Base-by-base conservation (phyloP, 2,888 invertebrate species). In the Pachycephus smyrnensis region DNA sequence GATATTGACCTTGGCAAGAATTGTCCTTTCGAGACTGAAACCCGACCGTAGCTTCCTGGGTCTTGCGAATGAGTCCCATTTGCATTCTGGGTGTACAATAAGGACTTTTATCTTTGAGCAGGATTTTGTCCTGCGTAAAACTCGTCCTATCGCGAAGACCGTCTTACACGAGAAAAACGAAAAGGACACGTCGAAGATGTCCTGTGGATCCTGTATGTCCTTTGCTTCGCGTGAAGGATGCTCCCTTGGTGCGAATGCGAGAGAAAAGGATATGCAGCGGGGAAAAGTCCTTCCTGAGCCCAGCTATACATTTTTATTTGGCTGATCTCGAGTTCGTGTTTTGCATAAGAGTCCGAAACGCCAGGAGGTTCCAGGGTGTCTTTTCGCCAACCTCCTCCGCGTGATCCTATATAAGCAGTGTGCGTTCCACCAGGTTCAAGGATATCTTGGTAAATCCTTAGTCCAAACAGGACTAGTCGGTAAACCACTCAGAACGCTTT, bases 401-500 rank as follows among this genome's bases (percentile, higher is more conserved):
- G 33, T 40, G 76, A 78, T 78, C 78, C 78, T 78, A 73, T 76
- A 73, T 78, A 78, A 78, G 78, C 78, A 76, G 75, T 36, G 73
- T 68, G 75, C 75, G 12, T 76, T 77, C 73, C 71, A 68, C 76
- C 55, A 73, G 78, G 78, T 69, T 76, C 74, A 79, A 76, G 74
- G 77, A 82, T 86, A 87, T 87, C 84, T 85, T 75, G 69, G 79
- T 88, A 86, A 88, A 85, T 55, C 89, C 84, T 78, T 82, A 86
- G 84, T 80, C 78, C 87, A 88, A 88, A 88, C 84, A 88, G 77
- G 81, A 83, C 85, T 83, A 84, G 84, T 79, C 80, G 84, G 82
- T 85, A 88, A 87, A 88, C 86, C 85, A 85, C 84, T 81, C 79
- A 82, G 81, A 80, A 82, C 76, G 80, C 82, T 84, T 88, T 89